Evolutionary conservation across 2,797 vertebrate genomes (phyloP).

Genomic region (Coregonus suidteri): DNA sequence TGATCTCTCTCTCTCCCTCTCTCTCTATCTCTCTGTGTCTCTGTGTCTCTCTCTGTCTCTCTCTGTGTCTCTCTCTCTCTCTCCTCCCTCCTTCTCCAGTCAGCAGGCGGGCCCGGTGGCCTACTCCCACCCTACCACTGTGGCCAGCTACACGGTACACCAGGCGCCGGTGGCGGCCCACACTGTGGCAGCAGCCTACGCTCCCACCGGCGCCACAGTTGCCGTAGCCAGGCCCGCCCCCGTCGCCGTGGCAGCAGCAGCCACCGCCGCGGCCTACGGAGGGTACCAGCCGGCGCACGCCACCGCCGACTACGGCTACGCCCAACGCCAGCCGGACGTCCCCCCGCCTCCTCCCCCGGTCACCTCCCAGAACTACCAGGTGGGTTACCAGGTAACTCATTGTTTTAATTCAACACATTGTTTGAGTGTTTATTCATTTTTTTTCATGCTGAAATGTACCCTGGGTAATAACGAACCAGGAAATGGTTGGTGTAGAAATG

Average conservation of each 20-base stretch:
- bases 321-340: constrained; percentile 93
- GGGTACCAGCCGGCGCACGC: constrained; percentile 92
- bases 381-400: constrained; percentile 46
- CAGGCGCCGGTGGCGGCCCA: constrained; percentile 95
- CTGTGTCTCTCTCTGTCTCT: no score
- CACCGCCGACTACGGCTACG: constrained; percentile 90
- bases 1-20: no score
- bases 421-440: not conserved
- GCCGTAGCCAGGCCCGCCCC: constrained; percentile 92
- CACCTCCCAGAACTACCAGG: constrained; percentile 98
- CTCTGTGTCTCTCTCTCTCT: no score
- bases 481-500: no score
- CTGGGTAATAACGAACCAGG: no score
- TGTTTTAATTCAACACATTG: no score
- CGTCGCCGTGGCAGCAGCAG: constrained; percentile 87
- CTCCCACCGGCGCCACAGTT: constrained; percentile 90
- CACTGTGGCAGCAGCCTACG: constrained; percentile 93
- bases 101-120: constrained; percentile 94
- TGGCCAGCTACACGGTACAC: constrained; percentile 98
- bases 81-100: constrained; percentile 62
- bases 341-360: constrained; percentile 94
- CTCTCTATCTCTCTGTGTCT: no score
- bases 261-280: constrained; percentile 90
- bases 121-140: constrained; percentile 97
- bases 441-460: no score